phyloP scores from a whole-genome alignment of 2,113 vertebrate genomes.

The Marcusenius ussheri region DNA sequence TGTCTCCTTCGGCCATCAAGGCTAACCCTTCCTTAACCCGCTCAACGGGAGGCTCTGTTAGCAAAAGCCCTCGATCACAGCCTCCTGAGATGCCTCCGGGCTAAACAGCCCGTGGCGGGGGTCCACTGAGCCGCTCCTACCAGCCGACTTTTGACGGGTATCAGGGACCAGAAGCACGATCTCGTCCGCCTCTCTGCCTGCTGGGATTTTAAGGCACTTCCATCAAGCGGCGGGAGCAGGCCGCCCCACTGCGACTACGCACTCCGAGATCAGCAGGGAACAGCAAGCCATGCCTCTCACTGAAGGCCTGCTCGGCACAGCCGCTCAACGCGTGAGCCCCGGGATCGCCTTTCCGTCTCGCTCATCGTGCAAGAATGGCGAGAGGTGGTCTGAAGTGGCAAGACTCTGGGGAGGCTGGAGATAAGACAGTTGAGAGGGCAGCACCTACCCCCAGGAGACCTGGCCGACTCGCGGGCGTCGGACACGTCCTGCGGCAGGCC shows the following conservation, averaged over 20 bases:
- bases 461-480: conserved; percentile 80
- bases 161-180: neutral
- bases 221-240: neutral
- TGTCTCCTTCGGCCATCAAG: neutral
- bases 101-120: neutral
- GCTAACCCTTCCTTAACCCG: neutral
- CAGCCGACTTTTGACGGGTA: neutral
- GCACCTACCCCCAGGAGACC: conserved; percentile 67
- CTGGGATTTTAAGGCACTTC: neutral
- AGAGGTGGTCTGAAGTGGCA: neutral
- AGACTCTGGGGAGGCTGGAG: neutral
- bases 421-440: neutral
- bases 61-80: neutral
- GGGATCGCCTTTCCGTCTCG: neutral
- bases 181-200: neutral
- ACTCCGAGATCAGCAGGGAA: too few species aligned
- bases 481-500: conserved; percentile 89
- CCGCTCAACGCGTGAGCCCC: neutral
- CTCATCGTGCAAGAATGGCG: neutral
- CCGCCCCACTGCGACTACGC: neutral
- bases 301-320: neutral
- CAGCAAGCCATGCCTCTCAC: neutral
- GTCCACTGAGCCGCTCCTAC: neutral
- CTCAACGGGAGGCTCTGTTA: neutral
- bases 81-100: neutral